A percentile compares a stretch with the other conserved stretches of the same genome.
phyloP scores from a whole-genome alignment of 37 sponge, comb jelly and placozoan genomes.

The Chondrosia reniformis region DNA sequence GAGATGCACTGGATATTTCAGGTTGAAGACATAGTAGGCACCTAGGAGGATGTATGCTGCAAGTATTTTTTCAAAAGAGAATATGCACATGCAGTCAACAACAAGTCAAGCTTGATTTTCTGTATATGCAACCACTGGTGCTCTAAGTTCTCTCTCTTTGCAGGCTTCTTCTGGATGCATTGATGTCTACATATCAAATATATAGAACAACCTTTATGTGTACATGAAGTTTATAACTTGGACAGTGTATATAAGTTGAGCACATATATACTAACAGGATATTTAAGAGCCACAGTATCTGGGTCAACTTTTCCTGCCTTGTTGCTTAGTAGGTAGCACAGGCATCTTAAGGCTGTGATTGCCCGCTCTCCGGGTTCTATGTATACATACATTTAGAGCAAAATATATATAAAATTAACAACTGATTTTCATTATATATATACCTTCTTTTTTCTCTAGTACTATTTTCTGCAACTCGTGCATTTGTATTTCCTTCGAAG shows the following conservation, averaged over 20 bases:
- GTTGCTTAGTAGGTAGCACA: background rate
- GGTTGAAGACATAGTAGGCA: constrained; percentile 2
- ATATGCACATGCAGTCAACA: background rate
- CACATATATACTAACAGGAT: background rate
- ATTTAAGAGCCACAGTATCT: background rate
- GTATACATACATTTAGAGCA: too few species aligned
- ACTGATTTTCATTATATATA: too few species aligned
- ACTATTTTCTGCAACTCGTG: too few species aligned
- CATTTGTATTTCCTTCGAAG: too few species aligned
- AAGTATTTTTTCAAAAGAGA: background rate
- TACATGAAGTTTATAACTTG: background rate
- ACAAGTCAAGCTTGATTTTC: background rate
- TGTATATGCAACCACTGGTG: background rate
- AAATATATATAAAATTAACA: too few species aligned
- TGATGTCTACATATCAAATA: background rate
- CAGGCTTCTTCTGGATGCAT: background rate
- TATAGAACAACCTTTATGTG: background rate
- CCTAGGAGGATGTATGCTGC: background rate
- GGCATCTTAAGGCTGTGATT: too few species aligned
- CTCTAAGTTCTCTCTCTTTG: background rate
- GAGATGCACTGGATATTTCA: background rate
- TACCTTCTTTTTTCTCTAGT: too few species aligned
- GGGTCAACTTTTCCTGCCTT: background rate
- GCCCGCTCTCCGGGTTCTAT: too few species aligned
- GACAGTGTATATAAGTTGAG: background rate